Percentiles rank a stretch among this genome's conserved stretches.
Conservation (phyloP, 2,113 vertebrate species). For the Collichthys lucidus region DNA sequence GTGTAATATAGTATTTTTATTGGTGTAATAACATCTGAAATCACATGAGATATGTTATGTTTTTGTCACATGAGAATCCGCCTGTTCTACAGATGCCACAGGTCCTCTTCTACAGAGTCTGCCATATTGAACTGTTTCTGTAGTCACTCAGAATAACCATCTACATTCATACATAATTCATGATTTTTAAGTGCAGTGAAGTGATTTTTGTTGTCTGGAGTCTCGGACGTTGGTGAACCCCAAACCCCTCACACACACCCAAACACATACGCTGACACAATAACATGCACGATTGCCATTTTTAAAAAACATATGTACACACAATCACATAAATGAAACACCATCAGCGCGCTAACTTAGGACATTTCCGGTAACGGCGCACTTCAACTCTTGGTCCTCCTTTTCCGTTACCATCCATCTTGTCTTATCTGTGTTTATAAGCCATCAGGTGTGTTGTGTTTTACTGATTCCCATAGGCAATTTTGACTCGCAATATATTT, state of each 20-base stretch:
- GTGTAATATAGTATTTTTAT: too few relatives aligned
- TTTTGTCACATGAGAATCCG: too few relatives aligned
- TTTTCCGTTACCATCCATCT: slow-evolving; percentile 50
- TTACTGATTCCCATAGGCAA: slow-evolving; percentile 64
- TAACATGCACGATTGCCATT: not conserved
- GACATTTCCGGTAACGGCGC: slow-evolving; percentile 25
- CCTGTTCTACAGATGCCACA: too few relatives aligned
- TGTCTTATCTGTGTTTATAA: slow-evolving; percentile 64
- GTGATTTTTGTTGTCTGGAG: slow-evolving; percentile 2
- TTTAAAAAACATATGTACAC: not conserved
- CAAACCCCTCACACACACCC: not conserved
- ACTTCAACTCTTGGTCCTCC: slow-evolving; percentile 9
- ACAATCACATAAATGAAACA: not conserved
- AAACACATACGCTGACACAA: not conserved
- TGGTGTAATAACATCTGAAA: too few relatives aligned
- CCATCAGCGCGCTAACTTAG: slow-evolving; percentile 4
- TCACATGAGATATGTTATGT: too few relatives aligned
- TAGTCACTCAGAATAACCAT: too few relatives aligned
- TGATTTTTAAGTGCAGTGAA: slow-evolving; percentile 11
- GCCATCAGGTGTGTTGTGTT: slow-evolving; percentile 61
- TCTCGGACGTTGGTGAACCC: slow-evolving; percentile 3
- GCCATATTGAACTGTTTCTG: too few relatives aligned
- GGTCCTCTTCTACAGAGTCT: too few relatives aligned
- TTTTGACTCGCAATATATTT: slow-evolving; percentile 66
- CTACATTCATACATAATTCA: not conserved